These are phyloP conservation scores for Reticulitermes speratus DNA, from an alignment of 1,140 invertebrate genomes.

Conservation along the genomic window DNA sequence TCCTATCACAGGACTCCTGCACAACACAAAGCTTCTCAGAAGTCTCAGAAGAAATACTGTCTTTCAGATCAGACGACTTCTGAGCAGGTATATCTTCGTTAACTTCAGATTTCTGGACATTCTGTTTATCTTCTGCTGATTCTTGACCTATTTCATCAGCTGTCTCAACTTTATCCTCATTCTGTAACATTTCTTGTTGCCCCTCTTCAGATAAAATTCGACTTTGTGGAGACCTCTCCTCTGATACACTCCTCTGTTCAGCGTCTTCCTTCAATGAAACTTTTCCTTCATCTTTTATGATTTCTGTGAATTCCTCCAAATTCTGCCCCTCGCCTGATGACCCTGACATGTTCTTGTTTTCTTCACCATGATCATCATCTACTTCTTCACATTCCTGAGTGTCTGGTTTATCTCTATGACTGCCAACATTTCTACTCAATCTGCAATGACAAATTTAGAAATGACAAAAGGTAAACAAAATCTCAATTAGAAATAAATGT, in stretches of 20 bases:
- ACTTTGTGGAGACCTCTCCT: neutral
- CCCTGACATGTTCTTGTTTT: neutral
- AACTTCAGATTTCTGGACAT: neutral
- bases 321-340: neutral
- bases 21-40: neutral
- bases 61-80: neutral
- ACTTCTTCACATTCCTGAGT: neutral
- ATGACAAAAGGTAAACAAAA: neutral
- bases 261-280: too few relatives aligned
- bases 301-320: neutral
- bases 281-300: neutral
- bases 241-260: neutral
- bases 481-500: neutral
- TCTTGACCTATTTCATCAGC: neutral
- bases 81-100: neutral
- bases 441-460: neutral
- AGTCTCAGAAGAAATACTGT: neutral
- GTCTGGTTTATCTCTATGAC: constrained; percentile 21
- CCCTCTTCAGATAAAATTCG: neutral
- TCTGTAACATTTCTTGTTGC: neutral
- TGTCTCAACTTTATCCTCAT: neutral
- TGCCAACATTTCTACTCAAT: neutral
- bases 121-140: neutral
- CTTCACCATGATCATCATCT: constrained; percentile 13
- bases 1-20: neutral